Base-by-base conservation (phyloP, 2,113 vertebrate genomes). In the Eonycteris spelaea region DNA sequence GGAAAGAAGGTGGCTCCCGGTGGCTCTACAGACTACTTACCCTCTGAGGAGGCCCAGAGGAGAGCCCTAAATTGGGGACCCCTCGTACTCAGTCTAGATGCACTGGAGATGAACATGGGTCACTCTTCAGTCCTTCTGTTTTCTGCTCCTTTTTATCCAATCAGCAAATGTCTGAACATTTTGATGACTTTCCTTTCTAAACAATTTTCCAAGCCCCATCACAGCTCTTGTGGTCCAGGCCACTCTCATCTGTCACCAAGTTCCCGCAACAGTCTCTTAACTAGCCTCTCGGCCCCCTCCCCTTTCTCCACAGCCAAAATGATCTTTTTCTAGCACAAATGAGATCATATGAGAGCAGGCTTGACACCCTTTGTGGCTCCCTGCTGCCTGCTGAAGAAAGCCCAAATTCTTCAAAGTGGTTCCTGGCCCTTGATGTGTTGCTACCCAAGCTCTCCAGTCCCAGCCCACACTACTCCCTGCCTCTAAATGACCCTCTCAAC, bases 271-370 rank as follows among this genome's bases (percentile, higher is more conserved):
- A 87, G 51, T 61, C 43, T 65, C 75, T 82, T 65, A 48, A 35
- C 21, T 40, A 24, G 19, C 53, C 33, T 53, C 79, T n/a, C 33
- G 21, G 24, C 12, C 48, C 57, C 33, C n/a, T 11, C n/a, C 7
- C 3, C 43, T 1, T 55, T 71, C 40, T 21, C 51, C 45, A 21
- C 14, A 48, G 40, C 53, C 53, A 11, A 51, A 15, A 16, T 14
- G 33, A 30, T 55, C 65, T 92, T 86, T 61, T 55, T 65, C 53
- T 30, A 79, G 86, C 40, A 59, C 48, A 74, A 40, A 68, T 3
- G 7, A 43, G 65, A 61, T 15, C 1, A 1, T 51, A 35, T 0
- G 2, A 0, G 0, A 28, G 63, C 45, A 21, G 28, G 19, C 43
- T 22, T 73, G 67, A 48, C 33, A 73, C 28, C n/a, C 18, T 63